These are phyloP conservation scores for Lottia gigantea DNA, from an alignment of 2,888 invertebrate genomes.

Conservation along the genomic window DNA sequence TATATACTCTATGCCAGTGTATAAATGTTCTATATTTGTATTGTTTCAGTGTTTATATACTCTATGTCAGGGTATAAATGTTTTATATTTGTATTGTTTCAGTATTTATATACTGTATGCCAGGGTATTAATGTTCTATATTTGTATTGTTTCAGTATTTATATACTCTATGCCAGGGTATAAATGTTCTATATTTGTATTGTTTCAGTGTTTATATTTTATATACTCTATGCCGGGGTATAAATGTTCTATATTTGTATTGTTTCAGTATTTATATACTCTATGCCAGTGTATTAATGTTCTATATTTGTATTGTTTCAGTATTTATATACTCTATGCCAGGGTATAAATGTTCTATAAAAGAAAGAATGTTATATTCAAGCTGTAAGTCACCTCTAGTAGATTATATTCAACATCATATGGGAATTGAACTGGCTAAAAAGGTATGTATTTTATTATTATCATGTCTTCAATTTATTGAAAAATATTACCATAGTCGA, in stretches of 20 bases:
- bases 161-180: neutral
- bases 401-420: slow-evolving; percentile 79
- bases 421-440: slow-evolving; percentile 84
- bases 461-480: too few relatives aligned
- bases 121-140: neutral
- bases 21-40: too few relatives aligned
- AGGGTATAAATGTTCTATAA: slow-evolving; percentile 93
- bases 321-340: slow-evolving; percentile 99
- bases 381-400: slow-evolving; percentile 93
- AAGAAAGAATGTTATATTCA: slow-evolving; percentile 98
- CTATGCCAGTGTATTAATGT: neutral
- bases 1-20: too few relatives aligned
- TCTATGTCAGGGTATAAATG: too few relatives aligned
- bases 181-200: slow-evolving; percentile 13
- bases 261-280: slow-evolving; percentile 77
- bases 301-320: slow-evolving; percentile 65
- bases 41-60: too few relatives aligned
- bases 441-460: slow-evolving; percentile 75
- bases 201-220: slow-evolving; percentile 77
- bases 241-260: slow-evolving; percentile 14
- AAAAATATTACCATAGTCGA: too few relatives aligned
- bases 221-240: neutral
- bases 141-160: slow-evolving; percentile 77
- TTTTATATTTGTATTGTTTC: neutral
- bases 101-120: neutral